Evolutionary conservation across 2,888 invertebrate species (phyloP), one percentile per base, ranked within the genome.

Genomic region (Malthinus seriepunctatus): DNA sequence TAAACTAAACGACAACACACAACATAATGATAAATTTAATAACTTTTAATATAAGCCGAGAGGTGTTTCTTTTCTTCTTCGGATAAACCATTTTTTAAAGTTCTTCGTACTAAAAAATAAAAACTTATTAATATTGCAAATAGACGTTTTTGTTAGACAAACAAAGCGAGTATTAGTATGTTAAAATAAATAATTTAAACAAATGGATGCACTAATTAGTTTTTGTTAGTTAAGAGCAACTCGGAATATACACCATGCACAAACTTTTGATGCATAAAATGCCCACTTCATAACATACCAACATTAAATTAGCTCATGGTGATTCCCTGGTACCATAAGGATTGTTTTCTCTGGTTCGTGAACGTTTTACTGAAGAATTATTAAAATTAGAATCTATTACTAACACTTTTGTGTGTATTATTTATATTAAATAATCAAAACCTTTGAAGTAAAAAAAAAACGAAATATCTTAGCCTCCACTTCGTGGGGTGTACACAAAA

Each of bases 51-150:
- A 79, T 86, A 84, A 66, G 88, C 86, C 71, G 89, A 87, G 69
- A 90, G 84, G 77, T 89, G 87, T 77, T 88, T 88, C 78, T 89
- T 86, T 78, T 91, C 91, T 78, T 91, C 91, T 73, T 90, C 89
- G 63, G 88, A 88, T 70, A 92, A 82, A 67, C 91, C 91, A 78
- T 88, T 89, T 76, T 90, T 89, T 72, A 91, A 80, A 63, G 91
- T 91, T 79, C 91, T 85, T 78, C 91, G 85, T 81, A 92, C 91
- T 91, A 81, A 44, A 84, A 84, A 67, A 57, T 23, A 3, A 23
- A 2, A 23, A 5, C 2, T 23, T 23, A 23, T 23, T 23, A 23
- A 3, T 23, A 23, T 23, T 23, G 5, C 23, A 23, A 23, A 23
- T 23, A 5, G 23, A 23, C 23, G 23, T 23, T 3, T 23, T 23